Conservation (phyloP, 2,797 vertebrate genomes). For the Orestias chungarensis region DNA sequence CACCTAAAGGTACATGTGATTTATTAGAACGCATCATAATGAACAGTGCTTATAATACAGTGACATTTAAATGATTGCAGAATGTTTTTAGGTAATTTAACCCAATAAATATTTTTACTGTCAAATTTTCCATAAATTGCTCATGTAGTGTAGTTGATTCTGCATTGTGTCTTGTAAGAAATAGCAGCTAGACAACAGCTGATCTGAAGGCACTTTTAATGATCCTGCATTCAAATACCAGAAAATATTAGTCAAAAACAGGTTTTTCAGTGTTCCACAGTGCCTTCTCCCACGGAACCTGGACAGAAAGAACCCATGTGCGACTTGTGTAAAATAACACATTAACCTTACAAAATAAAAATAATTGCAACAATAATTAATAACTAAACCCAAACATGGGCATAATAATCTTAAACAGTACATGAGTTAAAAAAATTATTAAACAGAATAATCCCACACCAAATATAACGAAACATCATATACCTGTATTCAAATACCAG, state of each 20-base stretch:
- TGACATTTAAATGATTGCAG: constrained; percentile 70
- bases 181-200: not conserved
- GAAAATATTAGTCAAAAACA: not conserved
- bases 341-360: not conserved
- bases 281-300: not conserved
- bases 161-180: not conserved
- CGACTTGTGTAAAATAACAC: not conserved
- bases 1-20: constrained; percentile 75
- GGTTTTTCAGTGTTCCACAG: not conserved
- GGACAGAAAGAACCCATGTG: not conserved
- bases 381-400: not conserved
- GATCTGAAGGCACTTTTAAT: not conserved
- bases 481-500: too few species aligned
- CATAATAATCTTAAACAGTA: not conserved
- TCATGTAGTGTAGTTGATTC: constrained; percentile 3
- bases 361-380: not conserved
- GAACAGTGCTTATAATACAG: constrained; percentile 75
- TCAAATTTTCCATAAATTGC: constrained; percentile 43
- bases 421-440: not conserved
- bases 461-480: not conserved
- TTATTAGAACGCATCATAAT: constrained; percentile 72
- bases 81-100: constrained; percentile 64
- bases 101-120: constrained; percentile 52
- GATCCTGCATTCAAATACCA: too few species aligned
- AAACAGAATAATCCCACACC: too few species aligned